Percentiles rank a stretch among this genome's conserved stretches.
These are phyloP conservation scores for Acronicta psi DNA, from an alignment of 2,888 invertebrate genomes.

Conservation along the genomic window DNA sequence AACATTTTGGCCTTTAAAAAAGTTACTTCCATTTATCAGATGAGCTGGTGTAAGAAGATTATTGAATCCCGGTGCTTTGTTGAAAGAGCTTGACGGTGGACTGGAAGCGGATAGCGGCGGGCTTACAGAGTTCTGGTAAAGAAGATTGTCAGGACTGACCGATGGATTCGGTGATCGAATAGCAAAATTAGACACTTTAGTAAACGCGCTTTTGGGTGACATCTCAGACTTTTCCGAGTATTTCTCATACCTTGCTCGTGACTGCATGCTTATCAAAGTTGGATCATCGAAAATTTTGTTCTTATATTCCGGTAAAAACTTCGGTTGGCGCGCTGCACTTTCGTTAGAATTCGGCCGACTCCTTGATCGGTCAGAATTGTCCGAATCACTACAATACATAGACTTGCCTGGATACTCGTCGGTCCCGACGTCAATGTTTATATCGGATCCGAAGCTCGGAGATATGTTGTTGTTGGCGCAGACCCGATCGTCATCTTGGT, in stretches of 20 bases:
- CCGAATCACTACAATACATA: slow-evolving; percentile 86
- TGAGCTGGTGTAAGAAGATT: slow-evolving; percentile 82
- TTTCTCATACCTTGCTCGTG: slow-evolving; percentile 86
- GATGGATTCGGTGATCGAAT: slow-evolving; percentile 92
- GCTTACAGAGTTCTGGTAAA: slow-evolving; percentile 94
- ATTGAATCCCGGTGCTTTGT: slow-evolving; percentile 77
- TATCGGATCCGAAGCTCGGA: slow-evolving; percentile 84
- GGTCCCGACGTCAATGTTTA: slow-evolving; percentile 86
- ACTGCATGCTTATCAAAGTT: slow-evolving; percentile 84
- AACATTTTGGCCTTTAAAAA: slow-evolving; percentile 87
- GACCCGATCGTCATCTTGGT: slow-evolving; percentile 81
- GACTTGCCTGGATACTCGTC: slow-evolving; percentile 86
- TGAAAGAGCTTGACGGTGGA: slow-evolving; percentile 85
- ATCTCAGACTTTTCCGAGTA: slow-evolving; percentile 84
- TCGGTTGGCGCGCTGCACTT: slow-evolving; percentile 86
- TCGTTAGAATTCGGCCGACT: slow-evolving; percentile 88
- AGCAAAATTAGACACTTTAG: slow-evolving; percentile 91
- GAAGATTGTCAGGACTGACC: slow-evolving; percentile 93
- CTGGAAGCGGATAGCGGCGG: slow-evolving; percentile 90
- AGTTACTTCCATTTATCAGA: slow-evolving; percentile 84
- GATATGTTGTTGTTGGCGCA: slow-evolving; percentile 84
- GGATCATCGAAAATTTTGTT: slow-evolving; percentile 91
- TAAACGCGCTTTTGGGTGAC: slow-evolving; percentile 94
- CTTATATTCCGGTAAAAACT: slow-evolving; percentile 86
- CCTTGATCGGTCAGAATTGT: slow-evolving; percentile 84